Evolutionary conservation across 2,113 vertebrate species (phyloP).

Genomic region (Ctenomys sociabilis): DNA sequence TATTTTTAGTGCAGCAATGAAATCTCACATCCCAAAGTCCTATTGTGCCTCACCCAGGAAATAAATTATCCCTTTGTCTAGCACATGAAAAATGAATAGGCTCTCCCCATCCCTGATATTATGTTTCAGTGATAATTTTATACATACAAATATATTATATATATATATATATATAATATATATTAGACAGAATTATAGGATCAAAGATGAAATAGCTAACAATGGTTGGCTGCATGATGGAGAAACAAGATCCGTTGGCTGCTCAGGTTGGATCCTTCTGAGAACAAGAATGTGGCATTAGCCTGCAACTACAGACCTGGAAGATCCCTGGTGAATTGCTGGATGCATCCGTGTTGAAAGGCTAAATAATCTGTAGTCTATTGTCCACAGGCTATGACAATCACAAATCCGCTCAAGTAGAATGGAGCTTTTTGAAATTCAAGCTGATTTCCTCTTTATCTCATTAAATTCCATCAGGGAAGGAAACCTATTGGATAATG

Average conservation of each 20-base stretch:
- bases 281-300: not conserved
- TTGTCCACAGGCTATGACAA: not conserved
- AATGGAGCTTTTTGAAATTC: not conserved
- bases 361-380: not conserved
- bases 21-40: not conserved
- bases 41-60: not conserved
- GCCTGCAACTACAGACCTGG: not conserved
- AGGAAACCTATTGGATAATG: not conserved
- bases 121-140: not conserved
- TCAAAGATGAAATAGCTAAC: not conserved
- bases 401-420: not conserved
- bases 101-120: not conserved
- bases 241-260: not conserved
- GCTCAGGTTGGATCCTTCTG: not conserved
- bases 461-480: not conserved
- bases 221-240: not conserved
- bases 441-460: not conserved
- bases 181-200: too few relatives aligned
- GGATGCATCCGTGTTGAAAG: not conserved
- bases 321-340: not conserved
- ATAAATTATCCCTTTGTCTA: not conserved
- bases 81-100: not conserved
- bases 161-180: too few relatives aligned
- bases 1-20: not conserved
- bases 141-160: too few relatives aligned